A percentile compares a stretch with the other conserved stretches of the same genome.
Conservation (phyloP, 2,113 vertebrate species). For the Lucifuga dentata region DNA sequence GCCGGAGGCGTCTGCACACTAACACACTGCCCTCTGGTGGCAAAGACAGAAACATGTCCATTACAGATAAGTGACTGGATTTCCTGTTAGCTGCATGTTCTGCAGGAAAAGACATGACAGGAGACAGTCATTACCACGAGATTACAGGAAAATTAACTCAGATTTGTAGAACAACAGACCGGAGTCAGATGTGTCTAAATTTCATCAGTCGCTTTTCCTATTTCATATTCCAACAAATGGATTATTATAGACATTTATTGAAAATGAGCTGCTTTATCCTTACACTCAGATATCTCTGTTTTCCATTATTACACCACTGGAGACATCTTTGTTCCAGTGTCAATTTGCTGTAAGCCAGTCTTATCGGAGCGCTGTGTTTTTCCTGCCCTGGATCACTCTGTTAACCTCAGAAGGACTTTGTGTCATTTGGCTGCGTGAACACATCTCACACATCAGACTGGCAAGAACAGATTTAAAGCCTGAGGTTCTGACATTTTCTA, state of each 20-base stretch:
- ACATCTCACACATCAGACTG: slow-evolving; percentile 43
- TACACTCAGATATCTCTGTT: slow-evolving; percentile 28
- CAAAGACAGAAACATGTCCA: no score
- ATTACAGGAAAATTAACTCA: neutral
- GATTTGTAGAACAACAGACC: neutral
- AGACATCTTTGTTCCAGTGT: slow-evolving; percentile 51
- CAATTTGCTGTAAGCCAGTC: slow-evolving; percentile 43
- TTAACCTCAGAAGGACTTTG: slow-evolving; percentile 37
- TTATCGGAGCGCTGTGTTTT: slow-evolving; percentile 37
- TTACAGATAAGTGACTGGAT: neutral
- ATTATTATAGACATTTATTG: neutral
- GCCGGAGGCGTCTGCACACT: slow-evolving; percentile 24
- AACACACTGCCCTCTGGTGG: slow-evolving; percentile 73
- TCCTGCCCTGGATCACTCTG: slow-evolving; percentile 9
- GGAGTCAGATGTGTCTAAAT: neutral
- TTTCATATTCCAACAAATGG: no score
- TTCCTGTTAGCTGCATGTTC: slow-evolving; percentile 4
- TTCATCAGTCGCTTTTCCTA: no score
- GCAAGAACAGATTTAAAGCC: slow-evolving; percentile 35
- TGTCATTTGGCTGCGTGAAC: slow-evolving; percentile 39
- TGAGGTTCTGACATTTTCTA: slow-evolving; percentile 13
- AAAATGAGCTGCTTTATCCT: slow-evolving; percentile 32
- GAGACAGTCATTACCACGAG: no score
- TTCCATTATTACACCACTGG: slow-evolving; percentile 22
- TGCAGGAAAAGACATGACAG: no score